Percentiles rank a stretch among this genome's conserved stretches.
These are phyloP conservation scores for Bembecia ichneumoniformis DNA, from an alignment of 2,888 invertebrate species.

Conservation along the genomic window DNA sequence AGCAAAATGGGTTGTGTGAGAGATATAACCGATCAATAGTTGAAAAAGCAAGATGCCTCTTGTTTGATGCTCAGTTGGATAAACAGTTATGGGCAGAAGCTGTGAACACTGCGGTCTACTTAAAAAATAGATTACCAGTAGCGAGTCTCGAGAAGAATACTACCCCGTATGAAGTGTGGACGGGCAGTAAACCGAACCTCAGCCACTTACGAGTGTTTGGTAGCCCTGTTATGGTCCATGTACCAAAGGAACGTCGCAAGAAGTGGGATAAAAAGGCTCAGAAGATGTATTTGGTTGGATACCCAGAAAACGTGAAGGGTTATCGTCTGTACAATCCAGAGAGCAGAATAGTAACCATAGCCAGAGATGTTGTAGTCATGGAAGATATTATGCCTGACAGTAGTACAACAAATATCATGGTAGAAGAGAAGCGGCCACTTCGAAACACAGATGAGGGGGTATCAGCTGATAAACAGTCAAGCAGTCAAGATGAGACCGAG, in stretches of 20 bases:
- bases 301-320: slow-evolving; percentile 13
- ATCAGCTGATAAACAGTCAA: too few species aligned
- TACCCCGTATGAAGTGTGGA: slow-evolving; percentile 5
- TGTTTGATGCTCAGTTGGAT: slow-evolving; percentile 7
- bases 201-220: too few species aligned
- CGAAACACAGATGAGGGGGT: too few species aligned
- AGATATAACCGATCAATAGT: slow-evolving; percentile 6
- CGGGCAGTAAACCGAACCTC: slow-evolving; percentile 6
- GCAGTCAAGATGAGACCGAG: too few species aligned
- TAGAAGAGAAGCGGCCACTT: too few species aligned
- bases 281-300: slow-evolving; percentile 15
- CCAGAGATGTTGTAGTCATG: too few species aligned
- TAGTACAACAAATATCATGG: too few species aligned
- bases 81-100: slow-evolving; percentile 8
- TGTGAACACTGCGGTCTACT: slow-evolving; percentile 7
- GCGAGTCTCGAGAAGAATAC: not conserved
- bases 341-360: too few species aligned
- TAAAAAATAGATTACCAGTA: slow-evolving; percentile 6
- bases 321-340: too few species aligned
- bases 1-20: slow-evolving; percentile 8
- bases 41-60: slow-evolving; percentile 6
- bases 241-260: slow-evolving; percentile 7
- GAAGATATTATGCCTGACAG: too few species aligned
- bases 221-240: too few species aligned
- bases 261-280: slow-evolving; percentile 12